phyloP scores from a whole-genome alignment of 2,797 vertebrate genomes.

The Cyclura pinguis region DNA sequence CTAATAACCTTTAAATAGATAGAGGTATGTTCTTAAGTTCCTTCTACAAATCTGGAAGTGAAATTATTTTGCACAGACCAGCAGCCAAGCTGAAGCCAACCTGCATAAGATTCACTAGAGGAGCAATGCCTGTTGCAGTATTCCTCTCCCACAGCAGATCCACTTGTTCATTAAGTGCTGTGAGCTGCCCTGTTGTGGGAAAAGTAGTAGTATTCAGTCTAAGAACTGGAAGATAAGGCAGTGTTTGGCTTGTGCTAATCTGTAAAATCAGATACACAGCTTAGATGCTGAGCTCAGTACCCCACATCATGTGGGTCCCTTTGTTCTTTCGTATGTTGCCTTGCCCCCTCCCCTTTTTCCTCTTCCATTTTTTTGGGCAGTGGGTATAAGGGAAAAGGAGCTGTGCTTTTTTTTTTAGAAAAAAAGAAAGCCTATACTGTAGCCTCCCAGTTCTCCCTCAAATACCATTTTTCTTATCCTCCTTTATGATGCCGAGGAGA shows the following conservation, averaged over 20 bases:
- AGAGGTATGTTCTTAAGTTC: background rate
- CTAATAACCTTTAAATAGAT: background rate
- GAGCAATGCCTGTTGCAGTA: background rate
- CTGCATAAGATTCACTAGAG: accelerated
- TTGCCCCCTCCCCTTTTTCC: conserved; percentile 58
- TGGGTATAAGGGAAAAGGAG: background rate
- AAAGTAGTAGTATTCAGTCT: accelerated
- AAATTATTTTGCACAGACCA: accelerated
- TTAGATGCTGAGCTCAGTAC: background rate
- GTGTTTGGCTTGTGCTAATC: conserved; percentile 20
- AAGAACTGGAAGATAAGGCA: background rate
- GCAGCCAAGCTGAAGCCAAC: conserved; percentile 4
- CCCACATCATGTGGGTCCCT: conserved; percentile 43
- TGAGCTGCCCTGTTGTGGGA: conserved; percentile 19
- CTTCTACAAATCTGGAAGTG: background rate
- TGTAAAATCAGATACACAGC: background rate
- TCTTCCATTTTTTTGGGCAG: conserved; percentile 12
- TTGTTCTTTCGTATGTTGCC: conserved; percentile 71
- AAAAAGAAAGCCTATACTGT: conserved; percentile 13
- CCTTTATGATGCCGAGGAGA: conserved; percentile 84
- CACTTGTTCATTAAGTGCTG: accelerated
- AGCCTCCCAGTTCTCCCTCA: conserved; percentile 61
- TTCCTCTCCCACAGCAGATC: conserved; percentile 14
- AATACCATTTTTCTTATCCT: conserved; percentile 77
- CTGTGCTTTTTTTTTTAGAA: background rate